Conservation (phyloP, 2,888 invertebrate species). For the Argyresthia goedartella region DNA sequence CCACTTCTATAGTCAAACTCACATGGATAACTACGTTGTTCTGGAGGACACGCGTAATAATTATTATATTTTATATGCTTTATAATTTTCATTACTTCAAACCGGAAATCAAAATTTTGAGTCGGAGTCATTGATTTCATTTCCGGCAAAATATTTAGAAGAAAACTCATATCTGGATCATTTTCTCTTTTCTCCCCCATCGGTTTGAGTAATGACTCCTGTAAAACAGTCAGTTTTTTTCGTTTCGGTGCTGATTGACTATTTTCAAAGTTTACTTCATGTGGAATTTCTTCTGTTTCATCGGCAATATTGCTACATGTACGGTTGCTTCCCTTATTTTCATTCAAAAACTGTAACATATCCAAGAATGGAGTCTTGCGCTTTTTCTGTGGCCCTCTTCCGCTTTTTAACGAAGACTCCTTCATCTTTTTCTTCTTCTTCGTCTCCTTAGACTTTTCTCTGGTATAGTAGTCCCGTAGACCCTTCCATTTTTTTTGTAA, state of each 20-base stretch:
- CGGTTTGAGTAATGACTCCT: conserved; percentile 13
- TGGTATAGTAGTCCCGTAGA: background rate
- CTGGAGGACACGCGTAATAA: conserved; percentile 10
- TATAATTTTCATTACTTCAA: conserved; percentile 17
- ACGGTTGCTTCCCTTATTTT: conserved; percentile 9
- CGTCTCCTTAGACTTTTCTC: background rate
- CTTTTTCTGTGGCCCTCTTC: conserved; percentile 14
- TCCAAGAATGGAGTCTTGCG: conserved; percentile 15
- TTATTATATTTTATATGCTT: conserved; percentile 13
- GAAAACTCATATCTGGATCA: conserved; percentile 16
- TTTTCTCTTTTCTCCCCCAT: conserved; percentile 14
- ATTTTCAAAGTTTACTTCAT: conserved; percentile 1
- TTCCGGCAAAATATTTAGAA: conserved; percentile 16
- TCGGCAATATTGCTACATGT: conserved; percentile 10
- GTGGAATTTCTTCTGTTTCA: background rate
- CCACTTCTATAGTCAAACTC: too few relatives aligned
- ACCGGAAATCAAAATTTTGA: conserved; percentile 18
- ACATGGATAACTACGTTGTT: too few relatives aligned
- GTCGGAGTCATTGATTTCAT: conserved; percentile 16
- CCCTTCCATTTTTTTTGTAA: background rate
- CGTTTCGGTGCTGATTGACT: conserved; percentile 11
- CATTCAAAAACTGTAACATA: conserved; percentile 12
- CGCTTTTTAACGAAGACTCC: conserved; percentile 5
- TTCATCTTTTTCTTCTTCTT: background rate
- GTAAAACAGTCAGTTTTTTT: conserved; percentile 15